Evolutionary conservation across 2,797 vertebrate genomes (phyloP).

Genomic region (Coilia nasus): DNA sequence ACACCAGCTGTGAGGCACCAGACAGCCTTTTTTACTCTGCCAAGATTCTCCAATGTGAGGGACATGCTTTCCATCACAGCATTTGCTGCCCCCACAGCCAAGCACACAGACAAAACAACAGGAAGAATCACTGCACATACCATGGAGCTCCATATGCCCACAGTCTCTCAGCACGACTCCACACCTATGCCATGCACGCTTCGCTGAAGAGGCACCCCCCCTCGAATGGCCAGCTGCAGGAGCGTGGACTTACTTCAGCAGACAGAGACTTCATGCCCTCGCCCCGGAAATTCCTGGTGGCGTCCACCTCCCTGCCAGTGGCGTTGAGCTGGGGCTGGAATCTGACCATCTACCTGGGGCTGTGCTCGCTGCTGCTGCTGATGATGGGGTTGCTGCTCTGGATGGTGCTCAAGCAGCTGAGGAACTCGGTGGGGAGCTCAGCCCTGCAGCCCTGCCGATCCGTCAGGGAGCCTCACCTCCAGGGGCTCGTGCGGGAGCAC

Average conservation of each 20-base stretch:
- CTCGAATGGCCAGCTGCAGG: background rate
- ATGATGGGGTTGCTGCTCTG: slow-evolving; percentile 85
- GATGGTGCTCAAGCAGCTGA: slow-evolving; percentile 87
- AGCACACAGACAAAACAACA: background rate
- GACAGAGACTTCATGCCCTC: slow-evolving; percentile 68
- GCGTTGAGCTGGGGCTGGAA: slow-evolving; percentile 86
- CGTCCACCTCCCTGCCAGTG: slow-evolving; percentile 78
- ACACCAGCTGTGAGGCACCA: slow-evolving; percentile 26
- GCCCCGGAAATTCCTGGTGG: slow-evolving; percentile 74
- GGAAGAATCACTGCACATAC: background rate
- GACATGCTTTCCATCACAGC: background rate
- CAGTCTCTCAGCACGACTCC: background rate
- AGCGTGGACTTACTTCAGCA: background rate
- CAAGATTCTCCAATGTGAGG: background rate
- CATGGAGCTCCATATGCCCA: background rate
- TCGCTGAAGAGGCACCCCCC: background rate
- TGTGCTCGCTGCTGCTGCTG: slow-evolving; percentile 78
- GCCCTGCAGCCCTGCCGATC: slow-evolving; percentile 76
- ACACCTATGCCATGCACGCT: background rate
- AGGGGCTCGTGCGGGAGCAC: slow-evolving; percentile 30
- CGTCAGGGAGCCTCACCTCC: slow-evolving; percentile 73
- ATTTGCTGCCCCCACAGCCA: background rate
- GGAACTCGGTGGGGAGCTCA: slow-evolving; percentile 79
- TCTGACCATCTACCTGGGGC: slow-evolving; percentile 84
- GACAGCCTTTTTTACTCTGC: background rate